Conservation (phyloP, 2,888 invertebrate species). For the Cerastis leucographa region DNA sequence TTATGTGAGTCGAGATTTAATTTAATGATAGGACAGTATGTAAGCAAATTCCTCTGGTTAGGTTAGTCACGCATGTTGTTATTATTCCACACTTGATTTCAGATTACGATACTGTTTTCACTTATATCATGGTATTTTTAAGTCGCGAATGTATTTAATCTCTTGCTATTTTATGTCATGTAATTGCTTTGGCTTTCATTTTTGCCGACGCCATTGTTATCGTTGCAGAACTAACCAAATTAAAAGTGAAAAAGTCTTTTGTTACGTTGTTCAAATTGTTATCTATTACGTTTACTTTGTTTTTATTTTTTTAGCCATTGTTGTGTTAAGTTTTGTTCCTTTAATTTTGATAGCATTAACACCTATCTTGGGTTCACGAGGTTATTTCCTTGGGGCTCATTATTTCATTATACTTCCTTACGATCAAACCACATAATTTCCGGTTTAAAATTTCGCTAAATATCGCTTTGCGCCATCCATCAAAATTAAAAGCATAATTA, state of each 20-base stretch:
- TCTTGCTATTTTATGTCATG: conserved; percentile 28
- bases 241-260: conserved; percentile 57
- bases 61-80: conserved; percentile 57
- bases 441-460: conserved; percentile 3
- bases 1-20: conserved; percentile 53
- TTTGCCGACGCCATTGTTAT: conserved; percentile 52
- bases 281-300: conserved; percentile 46
- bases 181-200: conserved; percentile 60
- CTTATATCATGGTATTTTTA: conserved; percentile 43
- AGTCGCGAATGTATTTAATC: conserved; percentile 48
- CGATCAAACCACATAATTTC: conserved; percentile 8
- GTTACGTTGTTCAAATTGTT: conserved; percentile 46
- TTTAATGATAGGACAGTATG: conserved; percentile 61
- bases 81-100: conserved; percentile 62
- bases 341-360: conserved; percentile 10
- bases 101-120: conserved; percentile 58
- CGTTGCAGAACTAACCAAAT: conserved; percentile 49
- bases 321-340: conserved; percentile 28
- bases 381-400: conserved; percentile 30
- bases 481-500: conserved; percentile 47
- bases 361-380: conserved; percentile 12
- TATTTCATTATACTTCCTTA: conserved; percentile 7
- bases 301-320: conserved; percentile 30
- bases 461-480: conserved; percentile 24
- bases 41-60: conserved; percentile 57